phyloP scores from a whole-genome alignment of 2,888 invertebrate genomes.

The Doris montereyensis region DNA sequence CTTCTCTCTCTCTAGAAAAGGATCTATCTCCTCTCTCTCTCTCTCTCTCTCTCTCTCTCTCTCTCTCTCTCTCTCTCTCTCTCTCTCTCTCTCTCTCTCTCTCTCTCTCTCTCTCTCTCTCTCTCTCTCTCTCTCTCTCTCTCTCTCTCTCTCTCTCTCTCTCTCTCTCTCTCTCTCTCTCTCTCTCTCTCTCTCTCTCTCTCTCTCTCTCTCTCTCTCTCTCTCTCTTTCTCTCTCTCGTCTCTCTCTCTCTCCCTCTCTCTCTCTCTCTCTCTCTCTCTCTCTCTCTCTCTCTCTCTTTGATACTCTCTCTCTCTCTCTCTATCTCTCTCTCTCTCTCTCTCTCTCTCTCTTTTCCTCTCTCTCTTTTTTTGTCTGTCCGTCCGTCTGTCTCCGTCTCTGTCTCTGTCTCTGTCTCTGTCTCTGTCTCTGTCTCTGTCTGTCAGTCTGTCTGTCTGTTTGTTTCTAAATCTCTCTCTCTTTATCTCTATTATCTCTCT shows the following conservation, averaged over 20 bases:
- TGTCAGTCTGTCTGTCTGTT: no score
- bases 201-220: neutral
- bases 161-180: neutral
- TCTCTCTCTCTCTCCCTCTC: conserved; percentile 10
- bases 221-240: neutral
- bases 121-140: neutral
- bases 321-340: no score
- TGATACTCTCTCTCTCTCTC: no score
- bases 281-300: conserved; percentile 4
- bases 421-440: no score
- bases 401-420: no score
- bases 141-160: neutral
- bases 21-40: neutral
- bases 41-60: neutral
- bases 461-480: no score
- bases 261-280: conserved; percentile 1
- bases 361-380: no score
- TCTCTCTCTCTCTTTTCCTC: conserved; percentile 14
- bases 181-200: neutral
- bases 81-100: conserved; percentile 23
- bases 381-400: no score
- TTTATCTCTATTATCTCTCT: no score
- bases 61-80: conserved; percentile 2
- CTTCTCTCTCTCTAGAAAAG: neutral
- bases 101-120: conserved; percentile 7